phyloP scores from a whole-genome alignment of 2,113 vertebrate species.

The Actenoides lindsayi region DNA sequence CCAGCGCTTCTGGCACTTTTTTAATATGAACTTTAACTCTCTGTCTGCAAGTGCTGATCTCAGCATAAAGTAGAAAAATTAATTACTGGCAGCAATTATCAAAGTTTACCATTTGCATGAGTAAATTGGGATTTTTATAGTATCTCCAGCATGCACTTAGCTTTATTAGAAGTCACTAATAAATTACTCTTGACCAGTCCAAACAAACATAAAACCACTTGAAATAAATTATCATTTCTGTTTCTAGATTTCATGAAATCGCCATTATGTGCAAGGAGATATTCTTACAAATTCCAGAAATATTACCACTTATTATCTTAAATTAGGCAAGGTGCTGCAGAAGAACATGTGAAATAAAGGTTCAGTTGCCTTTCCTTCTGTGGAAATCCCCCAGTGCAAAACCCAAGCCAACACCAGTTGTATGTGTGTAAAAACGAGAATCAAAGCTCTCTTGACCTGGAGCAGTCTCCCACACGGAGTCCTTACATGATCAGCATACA shows the following conservation, averaged over 20 bases:
- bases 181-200: not conserved
- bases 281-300: not conserved
- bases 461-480: fast-evolving
- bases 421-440: not conserved
- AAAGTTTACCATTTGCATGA: conserved; percentile 44
- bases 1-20: conserved; percentile 1
- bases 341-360: not conserved
- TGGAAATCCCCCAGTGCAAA: not conserved
- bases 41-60: conserved; percentile 32
- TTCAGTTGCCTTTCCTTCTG: not conserved
- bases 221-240: not conserved
- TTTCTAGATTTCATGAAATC: not conserved
- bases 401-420: not conserved
- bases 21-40: conserved; percentile 50
- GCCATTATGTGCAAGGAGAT: not conserved
- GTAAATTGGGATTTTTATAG: conserved; percentile 13
- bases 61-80: conserved; percentile 39
- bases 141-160: not conserved
- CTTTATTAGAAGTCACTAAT: not conserved
- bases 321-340: not conserved
- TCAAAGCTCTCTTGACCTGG: not conserved
- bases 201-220: conserved; percentile 23
- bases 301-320: not conserved
- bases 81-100: conserved; percentile 52
- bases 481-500: not conserved